Evolutionary conservation across 2,113 vertebrate genomes (phyloP), one percentile per base, ranked within the genome.

Genomic region (Apaloderma vittatum): DNA sequence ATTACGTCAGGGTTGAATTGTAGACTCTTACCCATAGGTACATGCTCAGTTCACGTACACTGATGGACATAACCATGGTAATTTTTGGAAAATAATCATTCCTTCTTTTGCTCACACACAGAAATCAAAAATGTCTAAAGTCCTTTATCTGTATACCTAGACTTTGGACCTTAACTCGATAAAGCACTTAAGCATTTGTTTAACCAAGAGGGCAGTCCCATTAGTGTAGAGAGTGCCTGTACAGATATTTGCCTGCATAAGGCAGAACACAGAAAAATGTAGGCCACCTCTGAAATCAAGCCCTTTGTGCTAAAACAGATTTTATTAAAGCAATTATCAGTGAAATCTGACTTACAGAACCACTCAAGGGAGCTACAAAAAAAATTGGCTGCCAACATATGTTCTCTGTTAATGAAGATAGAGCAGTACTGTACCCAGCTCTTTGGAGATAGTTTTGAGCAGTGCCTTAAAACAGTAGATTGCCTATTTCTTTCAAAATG

Each of bases 241-340:
- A 66, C 3, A 55, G n/a, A 29, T 70, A 86, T 63, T 86, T 76
- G 15, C n/a, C 27, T 37, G 34, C 70, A 34, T 65, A 59, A 86
- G 14, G 24, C 20, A 70, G 24, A 83, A 62, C 20, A 59, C 9
- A 86, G 43, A 70, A 93, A 95, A 90, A 92, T 83, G 63, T 67
- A 93, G 52, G 26, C 59, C 72, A 88, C 16, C 23, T 71, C 55
- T 84, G 51, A 91, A 94, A 92, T 93, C 55, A 77, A 83, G 59
- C 20, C 32, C 80, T 91, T 92, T 75, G 66, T 67, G 43, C 77
- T 84, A 94, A 93, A 96, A 80, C 57, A 65, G 14, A 57, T 71
- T 93, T 92, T 86, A 92, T 90, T 88, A 92, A 92, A 90, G 72
- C 37, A 97, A 86, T 94, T 93, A 68, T 94, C 88, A 93, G 85